Conservation (phyloP, 1,140 invertebrate species). For the Panagrolaimus sp. region DNA sequence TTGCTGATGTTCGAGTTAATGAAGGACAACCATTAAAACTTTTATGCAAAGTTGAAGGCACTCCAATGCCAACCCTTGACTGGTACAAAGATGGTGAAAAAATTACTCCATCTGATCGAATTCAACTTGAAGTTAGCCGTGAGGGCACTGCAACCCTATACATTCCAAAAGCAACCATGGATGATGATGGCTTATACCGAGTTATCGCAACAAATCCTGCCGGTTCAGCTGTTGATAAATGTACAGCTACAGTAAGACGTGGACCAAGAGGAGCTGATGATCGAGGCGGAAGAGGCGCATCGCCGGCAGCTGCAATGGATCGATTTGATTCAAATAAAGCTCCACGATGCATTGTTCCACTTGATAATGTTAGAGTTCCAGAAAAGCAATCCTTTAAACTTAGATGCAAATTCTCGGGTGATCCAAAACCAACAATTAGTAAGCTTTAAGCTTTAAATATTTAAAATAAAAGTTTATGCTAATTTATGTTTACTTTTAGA, state of each 20-base stretch:
- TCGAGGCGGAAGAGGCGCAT: conserved; percentile 16
- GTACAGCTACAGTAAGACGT: conserved; percentile 52
- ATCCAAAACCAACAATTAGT: conserved; percentile 73
- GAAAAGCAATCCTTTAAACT: conserved; percentile 76
- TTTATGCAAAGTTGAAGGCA: conserved; percentile 54
- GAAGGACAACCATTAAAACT: conserved; percentile 58
- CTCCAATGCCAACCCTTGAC: conserved; percentile 46
- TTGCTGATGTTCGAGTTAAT: conserved; percentile 54
- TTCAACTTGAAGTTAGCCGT: conserved; percentile 42
- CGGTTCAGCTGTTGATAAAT: conserved; percentile 56
- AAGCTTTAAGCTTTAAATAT: conserved; percentile 40
- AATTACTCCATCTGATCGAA: conserved; percentile 51
- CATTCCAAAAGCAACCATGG: conserved; percentile 49
- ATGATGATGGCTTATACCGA: conserved; percentile 55
- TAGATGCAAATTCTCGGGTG: conserved; percentile 75
- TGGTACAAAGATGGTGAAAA: conserved; percentile 59
- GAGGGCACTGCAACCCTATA: conserved; percentile 55
- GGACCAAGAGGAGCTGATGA: conserved; percentile 27
- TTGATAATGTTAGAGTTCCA: conserved; percentile 52
- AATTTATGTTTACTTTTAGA: conserved; percentile 63
- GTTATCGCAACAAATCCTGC: conserved; percentile 59
- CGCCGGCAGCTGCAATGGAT: conserved; percentile 5
- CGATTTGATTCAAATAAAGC: conserved; percentile 52
- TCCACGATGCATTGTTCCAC: conserved; percentile 51
- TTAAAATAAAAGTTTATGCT: not conserved